These are phyloP conservation scores for Solea solea DNA, from an alignment of 2,113 vertebrate species.

Conservation along the genomic window DNA sequence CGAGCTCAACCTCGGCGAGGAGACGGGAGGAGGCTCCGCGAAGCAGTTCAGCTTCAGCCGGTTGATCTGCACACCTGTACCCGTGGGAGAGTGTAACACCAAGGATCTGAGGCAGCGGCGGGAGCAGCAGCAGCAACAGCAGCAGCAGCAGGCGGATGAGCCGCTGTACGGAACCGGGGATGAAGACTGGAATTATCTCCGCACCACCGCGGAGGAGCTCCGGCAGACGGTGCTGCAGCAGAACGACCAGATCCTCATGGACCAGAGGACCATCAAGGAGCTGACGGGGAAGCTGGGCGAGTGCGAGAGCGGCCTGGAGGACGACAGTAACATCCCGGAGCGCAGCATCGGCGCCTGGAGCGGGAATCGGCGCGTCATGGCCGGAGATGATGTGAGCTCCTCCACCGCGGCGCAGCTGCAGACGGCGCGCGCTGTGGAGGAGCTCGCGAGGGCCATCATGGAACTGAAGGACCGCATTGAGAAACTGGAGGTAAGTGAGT, in stretches of 20 bases:
- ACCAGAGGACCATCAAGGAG: conserved; percentile 92
- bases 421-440: conserved; percentile 84
- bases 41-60: conserved; percentile 87
- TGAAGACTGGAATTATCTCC: conserved; percentile 87
- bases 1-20: conserved; percentile 74
- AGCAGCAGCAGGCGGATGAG: conserved; percentile 68
- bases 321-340: conserved; percentile 76
- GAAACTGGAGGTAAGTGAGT: conserved; percentile 87
- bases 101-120: conserved; percentile 53
- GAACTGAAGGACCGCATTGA: conserved; percentile 95
- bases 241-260: conserved; percentile 91
- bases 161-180: conserved; percentile 64
- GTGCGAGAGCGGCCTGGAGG: conserved; percentile 90
- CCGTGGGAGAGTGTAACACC: conserved; percentile 83
- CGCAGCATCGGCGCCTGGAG: conserved; percentile 79
- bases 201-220: conserved; percentile 90
- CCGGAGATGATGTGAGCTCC: conserved; percentile 86
- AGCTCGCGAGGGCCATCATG: conserved; percentile 92
- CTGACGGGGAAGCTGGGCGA: conserved; percentile 92
- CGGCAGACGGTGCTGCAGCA: conserved; percentile 91
- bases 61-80: conserved; percentile 90
- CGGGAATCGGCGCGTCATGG: conserved; percentile 86
- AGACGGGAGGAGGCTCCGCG: conserved; percentile 50
- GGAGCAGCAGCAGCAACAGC: conserved; percentile 23
- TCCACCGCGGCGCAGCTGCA: conserved; percentile 76